Evolutionary conservation across 2,113 vertebrate species (phyloP), one percentile per base, ranked within the genome.

Genomic region (Thamnaconus septentrionalis): DNA sequence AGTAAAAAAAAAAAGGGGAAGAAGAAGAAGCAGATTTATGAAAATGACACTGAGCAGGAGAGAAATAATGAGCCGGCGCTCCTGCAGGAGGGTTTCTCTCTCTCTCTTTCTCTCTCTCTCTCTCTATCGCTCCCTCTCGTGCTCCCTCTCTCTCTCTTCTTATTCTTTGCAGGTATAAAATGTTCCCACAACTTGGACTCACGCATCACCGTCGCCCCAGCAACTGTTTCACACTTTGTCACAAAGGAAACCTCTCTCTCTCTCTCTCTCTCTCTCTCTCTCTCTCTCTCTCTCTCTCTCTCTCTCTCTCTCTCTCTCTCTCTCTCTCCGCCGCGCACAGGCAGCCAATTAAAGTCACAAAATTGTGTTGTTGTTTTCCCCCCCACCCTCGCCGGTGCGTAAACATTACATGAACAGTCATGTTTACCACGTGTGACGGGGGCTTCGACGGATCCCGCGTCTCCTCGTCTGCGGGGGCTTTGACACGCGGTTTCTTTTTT

Each of bases 21-120:
- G 18, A 31, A 31, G 18, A 71, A 71, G 71, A 71, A 81, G 8
- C 50, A 48, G 79, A 80, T 80, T 84, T 71, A 66, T 71, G 56
- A 69, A 81, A 81, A 75, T 71, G 70, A 56, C 50, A 8, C 45
- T 7, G 68, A 55, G 31, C 7, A 39, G 42, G 18, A 31, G 18
- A 31, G 18, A 31, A 31, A 31, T 31, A 31, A 31, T 31, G 18
- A 31, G 18, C 18, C 18, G 18, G 18, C 18, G 2, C 18, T 31
- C 18, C 18, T 31, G 18, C 18, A 31, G 18, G 18, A 31, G 18
- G 18, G 18, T 31, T 31, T 31, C 18, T 31, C 18, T 31, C 18
- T 2, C 18, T 31, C 18, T 31, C 18, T 31, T 2, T 31, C 18
- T 31, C 18, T 31, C 1, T 31, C 18, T 31, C 18, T 31, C 18